These are phyloP conservation scores for Zeuzera pyrina DNA, from an alignment of 2,888 invertebrate genomes.

Conservation along the genomic window DNA sequence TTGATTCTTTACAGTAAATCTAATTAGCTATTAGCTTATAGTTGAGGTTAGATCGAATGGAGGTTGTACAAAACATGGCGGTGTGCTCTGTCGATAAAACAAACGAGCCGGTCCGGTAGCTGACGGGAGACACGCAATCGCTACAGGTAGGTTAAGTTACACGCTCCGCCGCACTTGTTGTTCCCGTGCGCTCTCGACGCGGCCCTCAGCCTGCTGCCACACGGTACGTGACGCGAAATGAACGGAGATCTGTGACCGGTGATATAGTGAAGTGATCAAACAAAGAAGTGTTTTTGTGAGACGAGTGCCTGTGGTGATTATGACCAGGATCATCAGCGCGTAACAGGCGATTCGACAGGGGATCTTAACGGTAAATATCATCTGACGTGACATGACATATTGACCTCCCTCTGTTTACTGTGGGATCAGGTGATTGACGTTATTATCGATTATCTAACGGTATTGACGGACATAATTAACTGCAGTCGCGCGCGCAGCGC, in stretches of 20 bases:
- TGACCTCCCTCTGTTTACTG: conserved; percentile 58
- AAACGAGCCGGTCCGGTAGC: conserved; percentile 31
- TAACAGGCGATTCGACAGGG: conserved; percentile 41
- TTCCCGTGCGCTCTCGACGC: conserved; percentile 57
- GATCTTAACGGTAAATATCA: conserved; percentile 68
- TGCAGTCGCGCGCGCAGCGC: conserved; percentile 24
- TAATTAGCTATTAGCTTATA: too few relatives aligned
- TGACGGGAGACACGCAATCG: conserved; percentile 63
- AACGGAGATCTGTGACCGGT: conserved; percentile 49
- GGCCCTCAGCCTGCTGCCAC: conserved; percentile 39
- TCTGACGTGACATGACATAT: conserved; percentile 48
- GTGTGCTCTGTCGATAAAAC: conserved; percentile 47
- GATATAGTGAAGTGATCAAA: conserved; percentile 55
- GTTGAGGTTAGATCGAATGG: too few relatives aligned
- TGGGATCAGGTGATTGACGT: conserved; percentile 52
- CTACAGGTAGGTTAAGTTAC: conserved; percentile 69
- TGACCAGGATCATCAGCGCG: conserved; percentile 42
- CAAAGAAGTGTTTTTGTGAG: conserved; percentile 40
- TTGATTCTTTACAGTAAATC: too few relatives aligned
- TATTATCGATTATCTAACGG: conserved; percentile 16
- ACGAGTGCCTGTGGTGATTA: conserved; percentile 22
- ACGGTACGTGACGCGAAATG: conserved; percentile 44
- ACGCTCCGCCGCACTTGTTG: conserved; percentile 67
- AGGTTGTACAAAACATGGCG: conserved; percentile 42
- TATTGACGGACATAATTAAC: conserved; percentile 14